Base-by-base conservation (phyloP, 2,888 invertebrate species). In the Trissolcus japonicus region DNA sequence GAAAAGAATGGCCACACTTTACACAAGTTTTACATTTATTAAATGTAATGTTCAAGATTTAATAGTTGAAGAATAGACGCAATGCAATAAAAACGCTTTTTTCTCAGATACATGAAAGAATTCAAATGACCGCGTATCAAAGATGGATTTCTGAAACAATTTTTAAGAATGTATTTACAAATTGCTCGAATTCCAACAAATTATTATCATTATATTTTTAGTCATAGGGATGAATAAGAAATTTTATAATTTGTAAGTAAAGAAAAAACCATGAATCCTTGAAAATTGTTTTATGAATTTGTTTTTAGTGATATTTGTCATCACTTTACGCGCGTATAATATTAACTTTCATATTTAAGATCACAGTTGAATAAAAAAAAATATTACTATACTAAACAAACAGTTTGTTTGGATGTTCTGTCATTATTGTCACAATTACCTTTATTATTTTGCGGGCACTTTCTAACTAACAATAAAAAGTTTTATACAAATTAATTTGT, bases 21-120 rank as follows among this genome's bases (percentile, higher is more conserved):
- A 72, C 76, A 77, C 77, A 77, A 72, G 77, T 73, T 35, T 77
- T 77, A 77, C 77, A 77, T 73, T 77, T 68, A 63, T 54, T 50
- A 62, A 63, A 76, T 13, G 53, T 72, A 73, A 73, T 21, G 41
- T 60, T 68, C 25, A 72, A 21, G 48, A 50, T 68, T 35, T 29
- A 48, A 63, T 65, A 73, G 55, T 53, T 29, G 57, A 77, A 46
- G 68, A 55, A 59, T 73, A 77, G 60, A 69, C 61, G 68, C 56
- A 73, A 35, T 35, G 41, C 57, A 73, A 78, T 73, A 69, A 68
- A 73, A 51, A 72, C 57, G 72, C 72, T 77, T 77, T 71, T 59
- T 57, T 50, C 50, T 6, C 19, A 53, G 62, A 66, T 55, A 48
- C 71, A 66, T 60, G 46, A 6, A 53, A 61, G 50, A 65, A 56